Evolutionary conservation across 2,797 vertebrate genomes (phyloP).

Genomic region (Premnoplex brunnescens): DNA sequence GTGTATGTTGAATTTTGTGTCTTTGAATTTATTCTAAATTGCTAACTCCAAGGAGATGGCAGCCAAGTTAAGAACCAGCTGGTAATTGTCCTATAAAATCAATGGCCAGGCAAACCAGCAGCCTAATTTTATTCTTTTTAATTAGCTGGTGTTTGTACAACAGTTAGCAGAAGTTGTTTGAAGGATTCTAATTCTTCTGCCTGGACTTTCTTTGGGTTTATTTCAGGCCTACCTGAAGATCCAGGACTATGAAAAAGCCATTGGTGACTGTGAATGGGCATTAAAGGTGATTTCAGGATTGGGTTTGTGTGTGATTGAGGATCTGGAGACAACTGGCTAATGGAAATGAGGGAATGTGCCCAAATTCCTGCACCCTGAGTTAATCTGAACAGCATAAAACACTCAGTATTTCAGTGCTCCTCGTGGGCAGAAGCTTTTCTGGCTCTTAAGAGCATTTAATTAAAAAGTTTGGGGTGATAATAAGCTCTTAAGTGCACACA

Average conservation of each 20-base stretch:
- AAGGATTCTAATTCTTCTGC: neutral
- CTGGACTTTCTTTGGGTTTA: neutral
- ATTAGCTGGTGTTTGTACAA: neutral
- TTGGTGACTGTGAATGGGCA: constrained; percentile 92
- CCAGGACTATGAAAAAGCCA: constrained; percentile 82
- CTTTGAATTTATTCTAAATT: neutral
- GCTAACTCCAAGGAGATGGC: no score
- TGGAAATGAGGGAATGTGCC: neutral
- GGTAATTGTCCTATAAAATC: neutral
- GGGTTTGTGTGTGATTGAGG: neutral
- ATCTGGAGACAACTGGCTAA: neutral
- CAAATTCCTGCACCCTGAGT: neutral
- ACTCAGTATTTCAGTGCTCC: neutral
- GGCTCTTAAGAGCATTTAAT: neutral
- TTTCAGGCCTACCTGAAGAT: constrained; percentile 89
- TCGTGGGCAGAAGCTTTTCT: neutral
- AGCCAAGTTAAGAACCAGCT: neutral
- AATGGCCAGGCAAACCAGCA: neutral
- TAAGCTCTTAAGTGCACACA: neutral
- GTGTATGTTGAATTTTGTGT: neutral
- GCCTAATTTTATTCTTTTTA: neutral
- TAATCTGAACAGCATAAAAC: neutral
- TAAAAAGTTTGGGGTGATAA: neutral
- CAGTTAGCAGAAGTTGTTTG: neutral
- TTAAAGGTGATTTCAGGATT: constrained; percentile 83